Evolutionary conservation across 2,888 invertebrate species (phyloP).

Genomic region (Heliconius aoede): DNA sequence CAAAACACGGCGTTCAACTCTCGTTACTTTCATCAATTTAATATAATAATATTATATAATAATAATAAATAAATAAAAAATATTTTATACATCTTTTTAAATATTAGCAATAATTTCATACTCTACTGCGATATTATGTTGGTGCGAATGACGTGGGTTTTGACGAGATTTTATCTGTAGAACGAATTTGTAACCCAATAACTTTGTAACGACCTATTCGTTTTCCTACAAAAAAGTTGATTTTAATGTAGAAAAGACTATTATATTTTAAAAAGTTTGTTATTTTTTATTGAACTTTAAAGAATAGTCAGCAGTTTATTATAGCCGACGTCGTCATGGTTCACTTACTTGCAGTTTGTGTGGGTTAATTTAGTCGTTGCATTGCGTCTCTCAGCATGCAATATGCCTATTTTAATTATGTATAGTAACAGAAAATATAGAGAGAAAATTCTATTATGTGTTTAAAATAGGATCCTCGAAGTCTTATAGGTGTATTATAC

Average conservation of each 20-base stretch:
- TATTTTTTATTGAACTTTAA: neutral
- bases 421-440: too few species aligned
- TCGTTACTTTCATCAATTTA: too few species aligned
- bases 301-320: too few species aligned
- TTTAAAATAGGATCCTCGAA: too few species aligned
- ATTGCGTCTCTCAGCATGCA: neutral
- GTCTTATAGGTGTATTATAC: too few species aligned
- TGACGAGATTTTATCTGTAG: neutral
- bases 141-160: neutral
- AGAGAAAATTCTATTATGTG: too few species aligned
- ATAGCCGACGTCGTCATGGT: neutral
- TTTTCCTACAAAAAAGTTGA: neutral
- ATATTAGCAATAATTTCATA: neutral
- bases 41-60: too few species aligned
- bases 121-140: neutral
- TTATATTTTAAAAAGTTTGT: neutral
- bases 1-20: too few species aligned
- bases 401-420: neutral
- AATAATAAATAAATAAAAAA: too few species aligned
- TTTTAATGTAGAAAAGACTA: neutral
- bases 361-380: too few species aligned
- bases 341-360: neutral
- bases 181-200: constrained; percentile 8
- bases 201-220: neutral
- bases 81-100: neutral